These are phyloP conservation scores for Lophotriccus pileatus DNA, from an alignment of 2,797 vertebrate genomes.

Conservation along the genomic window DNA sequence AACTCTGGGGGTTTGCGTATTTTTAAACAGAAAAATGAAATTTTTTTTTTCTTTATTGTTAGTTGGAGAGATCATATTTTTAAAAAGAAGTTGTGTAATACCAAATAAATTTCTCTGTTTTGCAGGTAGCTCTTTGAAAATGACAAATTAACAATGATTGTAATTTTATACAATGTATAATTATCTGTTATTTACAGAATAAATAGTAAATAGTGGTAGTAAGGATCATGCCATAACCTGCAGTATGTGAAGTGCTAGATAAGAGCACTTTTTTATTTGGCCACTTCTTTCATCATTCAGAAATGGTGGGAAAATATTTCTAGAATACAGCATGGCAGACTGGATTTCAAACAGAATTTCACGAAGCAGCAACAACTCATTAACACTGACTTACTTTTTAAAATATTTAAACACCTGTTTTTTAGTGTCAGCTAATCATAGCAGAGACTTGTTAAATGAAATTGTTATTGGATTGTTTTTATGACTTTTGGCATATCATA, in stretches of 20 bases:
- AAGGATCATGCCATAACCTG: background rate
- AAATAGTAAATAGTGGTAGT: slow-evolving; percentile 11
- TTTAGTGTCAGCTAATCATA: background rate
- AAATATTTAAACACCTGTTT: background rate
- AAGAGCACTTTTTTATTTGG: background rate
- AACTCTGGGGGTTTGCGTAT: background rate
- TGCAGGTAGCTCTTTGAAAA: slow-evolving; percentile 3
- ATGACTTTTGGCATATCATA: background rate
- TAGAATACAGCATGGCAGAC: background rate
- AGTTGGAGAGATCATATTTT: background rate
- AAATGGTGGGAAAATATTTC: background rate
- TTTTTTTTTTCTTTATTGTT: background rate
- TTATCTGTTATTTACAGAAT: slow-evolving; percentile 42
- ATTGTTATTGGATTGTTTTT: background rate
- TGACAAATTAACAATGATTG: slow-evolving; percentile 19
- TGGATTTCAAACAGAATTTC: background rate
- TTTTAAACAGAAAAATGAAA: background rate
- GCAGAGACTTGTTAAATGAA: background rate
- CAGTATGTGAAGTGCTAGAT: background rate
- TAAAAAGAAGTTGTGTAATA: background rate
- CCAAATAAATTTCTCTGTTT: background rate
- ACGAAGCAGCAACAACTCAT: background rate
- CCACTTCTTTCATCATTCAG: background rate
- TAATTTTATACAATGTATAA: background rate
- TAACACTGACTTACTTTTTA: background rate